These are phyloP conservation scores for Helicolenus hilgendorfi DNA, from an alignment of 2,797 vertebrate genomes.

Conservation along the genomic window DNA sequence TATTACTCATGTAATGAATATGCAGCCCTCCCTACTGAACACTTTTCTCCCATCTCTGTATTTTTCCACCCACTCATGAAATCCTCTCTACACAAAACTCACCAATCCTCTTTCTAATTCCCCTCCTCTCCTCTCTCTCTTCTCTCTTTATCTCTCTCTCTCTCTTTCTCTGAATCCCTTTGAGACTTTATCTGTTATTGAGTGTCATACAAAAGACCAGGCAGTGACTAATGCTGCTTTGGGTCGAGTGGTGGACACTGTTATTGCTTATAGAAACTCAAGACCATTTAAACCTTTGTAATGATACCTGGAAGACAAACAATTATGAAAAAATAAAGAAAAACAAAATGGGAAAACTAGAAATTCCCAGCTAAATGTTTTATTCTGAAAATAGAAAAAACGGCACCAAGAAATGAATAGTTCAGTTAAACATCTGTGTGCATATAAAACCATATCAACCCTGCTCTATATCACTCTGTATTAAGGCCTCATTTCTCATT, in stretches of 20 bases:
- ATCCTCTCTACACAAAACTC: conserved; percentile 17
- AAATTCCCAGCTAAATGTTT: not conserved
- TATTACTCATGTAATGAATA: conserved; percentile 49
- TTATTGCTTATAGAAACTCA: not conserved
- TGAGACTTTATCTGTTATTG: conserved; percentile 31
- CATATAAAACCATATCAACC: not conserved
- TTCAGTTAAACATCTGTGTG: not conserved
- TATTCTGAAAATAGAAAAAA: not conserved
- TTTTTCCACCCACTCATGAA: conserved; percentile 38
- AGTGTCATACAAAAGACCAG: conserved; percentile 12
- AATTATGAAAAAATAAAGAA: not conserved
- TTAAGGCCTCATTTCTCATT: not conserved
- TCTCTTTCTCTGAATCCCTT: conserved; percentile 18
- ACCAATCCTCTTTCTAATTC: not conserved
- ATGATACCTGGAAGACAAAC: not conserved
- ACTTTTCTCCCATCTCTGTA: conserved; percentile 48
- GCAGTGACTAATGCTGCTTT: not conserved
- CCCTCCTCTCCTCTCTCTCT: not conserved
- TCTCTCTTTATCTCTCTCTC: not conserved
- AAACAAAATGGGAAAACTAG: not conserved
- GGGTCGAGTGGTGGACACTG: not conserved
- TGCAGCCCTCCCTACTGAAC: conserved; percentile 23
- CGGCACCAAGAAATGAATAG: not conserved
- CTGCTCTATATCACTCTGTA: not conserved
- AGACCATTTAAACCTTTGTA: not conserved